phyloP scores from a whole-genome alignment of 1,140 invertebrate species.

The Portunus trituberculatus region DNA sequence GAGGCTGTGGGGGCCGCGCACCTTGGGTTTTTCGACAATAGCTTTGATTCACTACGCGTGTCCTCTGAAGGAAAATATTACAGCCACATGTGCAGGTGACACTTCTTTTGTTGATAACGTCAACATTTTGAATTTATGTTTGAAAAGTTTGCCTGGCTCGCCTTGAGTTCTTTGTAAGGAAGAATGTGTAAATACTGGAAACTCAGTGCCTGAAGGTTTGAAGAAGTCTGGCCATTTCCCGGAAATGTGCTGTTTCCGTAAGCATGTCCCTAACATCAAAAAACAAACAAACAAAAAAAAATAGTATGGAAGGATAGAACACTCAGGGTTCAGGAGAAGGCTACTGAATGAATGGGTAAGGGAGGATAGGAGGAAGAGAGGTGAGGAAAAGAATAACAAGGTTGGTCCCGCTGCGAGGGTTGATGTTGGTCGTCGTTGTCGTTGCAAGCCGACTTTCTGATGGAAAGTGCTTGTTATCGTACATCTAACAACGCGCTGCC shows the following conservation, averaged over 20 bases:
- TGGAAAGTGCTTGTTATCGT: slow-evolving; percentile 71
- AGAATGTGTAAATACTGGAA: neutral
- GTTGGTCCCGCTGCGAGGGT: slow-evolving; percentile 49
- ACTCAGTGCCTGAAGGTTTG: neutral
- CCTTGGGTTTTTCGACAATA: neutral
- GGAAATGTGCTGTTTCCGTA: slow-evolving; percentile 57
- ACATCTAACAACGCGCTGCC: slow-evolving; percentile 64
- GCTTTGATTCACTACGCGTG: too few relatives aligned
- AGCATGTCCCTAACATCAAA: neutral
- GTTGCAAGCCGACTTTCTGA: slow-evolving; percentile 72
- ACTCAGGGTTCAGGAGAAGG: slow-evolving; percentile 16
- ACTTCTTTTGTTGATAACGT: too few relatives aligned
- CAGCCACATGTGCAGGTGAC: too few relatives aligned
- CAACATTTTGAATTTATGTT: too few relatives aligned
- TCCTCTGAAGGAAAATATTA: too few relatives aligned
- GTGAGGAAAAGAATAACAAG: neutral
- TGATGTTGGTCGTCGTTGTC: slow-evolving; percentile 49
- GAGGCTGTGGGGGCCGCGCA: slow-evolving; percentile 39
- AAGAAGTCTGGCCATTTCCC: slow-evolving; percentile 52
- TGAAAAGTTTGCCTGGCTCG: neutral
- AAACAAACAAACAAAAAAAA: slow-evolving; percentile 36
- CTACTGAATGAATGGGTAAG: neutral
- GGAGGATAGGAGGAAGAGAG: slow-evolving; percentile 33
- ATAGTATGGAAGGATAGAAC: neutral
- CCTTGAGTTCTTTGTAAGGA: neutral